phyloP scores from a whole-genome alignment of 2,113 vertebrate species.

The Plotosus lineatus region DNA sequence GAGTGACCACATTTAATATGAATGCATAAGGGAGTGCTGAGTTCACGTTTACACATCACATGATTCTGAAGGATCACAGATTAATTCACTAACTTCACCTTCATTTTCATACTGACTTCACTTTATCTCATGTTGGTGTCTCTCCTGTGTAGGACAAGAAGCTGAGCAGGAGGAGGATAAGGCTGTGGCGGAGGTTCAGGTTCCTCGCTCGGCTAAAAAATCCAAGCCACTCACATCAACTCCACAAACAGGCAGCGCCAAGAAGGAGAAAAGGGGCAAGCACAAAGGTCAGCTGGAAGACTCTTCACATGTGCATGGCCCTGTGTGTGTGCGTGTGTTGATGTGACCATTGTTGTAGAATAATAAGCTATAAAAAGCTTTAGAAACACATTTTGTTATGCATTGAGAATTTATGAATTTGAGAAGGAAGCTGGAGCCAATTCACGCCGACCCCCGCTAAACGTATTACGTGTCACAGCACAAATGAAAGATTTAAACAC shows the following conservation, averaged over 20 bases:
- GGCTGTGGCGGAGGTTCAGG: slow-evolving; percentile 77
- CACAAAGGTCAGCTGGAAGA: slow-evolving; percentile 89
- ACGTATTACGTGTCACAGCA: too few species aligned
- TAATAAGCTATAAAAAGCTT: background rate
- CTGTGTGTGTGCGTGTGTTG: slow-evolving; percentile 25
- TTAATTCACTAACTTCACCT: slow-evolving; percentile 12
- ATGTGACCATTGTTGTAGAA: background rate
- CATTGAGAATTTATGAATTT: background rate
- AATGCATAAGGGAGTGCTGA: too few species aligned
- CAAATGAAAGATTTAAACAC: background rate
- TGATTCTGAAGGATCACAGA: too few species aligned
- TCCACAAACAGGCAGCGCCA: slow-evolving; percentile 84
- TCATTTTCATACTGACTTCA: slow-evolving; percentile 34
- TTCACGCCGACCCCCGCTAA: too few species aligned
- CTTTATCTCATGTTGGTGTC: background rate
- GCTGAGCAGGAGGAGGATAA: slow-evolving; percentile 87
- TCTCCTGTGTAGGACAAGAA: slow-evolving; percentile 83
- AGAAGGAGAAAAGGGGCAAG: slow-evolving; percentile 93
- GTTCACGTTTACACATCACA: too few species aligned
- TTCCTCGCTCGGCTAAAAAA: slow-evolving; percentile 88
- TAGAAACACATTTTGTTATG: background rate
- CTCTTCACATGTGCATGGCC: slow-evolving; percentile 46
- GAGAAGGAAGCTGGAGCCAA: too few species aligned
- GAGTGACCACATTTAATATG: too few species aligned
- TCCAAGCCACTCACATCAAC: slow-evolving; percentile 81